A percentile compares a stretch with the other conserved stretches of the same genome.
These are phyloP conservation scores for Dryas iulia DNA, from an alignment of 1,140 invertebrate species.

Conservation along the genomic window DNA sequence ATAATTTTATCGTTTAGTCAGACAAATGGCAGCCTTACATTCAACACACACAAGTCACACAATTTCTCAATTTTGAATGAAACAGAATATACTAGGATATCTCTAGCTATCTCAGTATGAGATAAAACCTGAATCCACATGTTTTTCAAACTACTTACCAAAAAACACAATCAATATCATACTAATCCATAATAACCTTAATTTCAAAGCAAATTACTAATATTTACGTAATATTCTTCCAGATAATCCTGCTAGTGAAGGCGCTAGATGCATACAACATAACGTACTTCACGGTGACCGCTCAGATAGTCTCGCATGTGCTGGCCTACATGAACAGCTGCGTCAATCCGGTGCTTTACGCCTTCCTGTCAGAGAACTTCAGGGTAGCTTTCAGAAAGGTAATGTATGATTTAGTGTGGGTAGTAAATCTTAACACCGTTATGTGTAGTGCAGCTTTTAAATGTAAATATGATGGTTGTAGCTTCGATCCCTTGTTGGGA, in stretches of 20 bases:
- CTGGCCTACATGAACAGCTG: constrained; percentile 97
- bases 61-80: too few species aligned
- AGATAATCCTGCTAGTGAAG: constrained; percentile 91
- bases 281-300: constrained; percentile 84
- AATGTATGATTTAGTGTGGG: neutral
- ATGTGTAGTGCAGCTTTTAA: neutral
- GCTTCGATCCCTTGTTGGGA: too few species aligned
- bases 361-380: constrained; percentile 94
- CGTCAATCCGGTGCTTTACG: constrained; percentile 97
- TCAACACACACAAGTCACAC: too few species aligned
- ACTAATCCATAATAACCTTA: too few species aligned
- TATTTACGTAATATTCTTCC: constrained; percentile 46
- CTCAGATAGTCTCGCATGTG: constrained; percentile 93
- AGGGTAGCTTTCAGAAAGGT: constrained; percentile 89
- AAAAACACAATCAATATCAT: too few species aligned
- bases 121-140: too few species aligned
- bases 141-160: too few species aligned
- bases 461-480: too few species aligned
- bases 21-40: too few species aligned
- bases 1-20: too few species aligned
- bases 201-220: neutral
- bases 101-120: too few species aligned
- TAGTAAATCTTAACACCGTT: neutral
- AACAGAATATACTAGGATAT: too few species aligned
- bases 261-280: constrained; percentile 86